Percentiles rank a stretch among this genome's conserved stretches.
phyloP scores from a whole-genome alignment of 2,888 invertebrate genomes.

The Sminthurinus aureus region DNA sequence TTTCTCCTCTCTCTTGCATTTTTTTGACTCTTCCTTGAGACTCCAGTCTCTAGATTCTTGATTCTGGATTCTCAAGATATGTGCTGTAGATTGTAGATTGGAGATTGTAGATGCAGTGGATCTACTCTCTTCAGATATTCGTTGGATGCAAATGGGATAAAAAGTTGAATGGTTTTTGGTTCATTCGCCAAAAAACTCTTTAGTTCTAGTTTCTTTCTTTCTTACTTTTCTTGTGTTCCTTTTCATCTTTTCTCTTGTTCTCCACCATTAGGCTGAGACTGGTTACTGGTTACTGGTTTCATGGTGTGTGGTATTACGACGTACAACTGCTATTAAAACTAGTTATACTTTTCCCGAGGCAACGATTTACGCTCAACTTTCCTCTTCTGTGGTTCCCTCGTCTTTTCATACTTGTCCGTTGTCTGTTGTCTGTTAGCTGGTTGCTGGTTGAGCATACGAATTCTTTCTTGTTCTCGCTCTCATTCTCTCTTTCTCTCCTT shows the following conservation, averaged over 20 bases:
- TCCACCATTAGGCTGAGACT: not conserved
- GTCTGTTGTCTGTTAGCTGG: too few species aligned
- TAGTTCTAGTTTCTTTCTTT: not conserved
- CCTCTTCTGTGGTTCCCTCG: not conserved
- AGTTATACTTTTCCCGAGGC: not conserved
- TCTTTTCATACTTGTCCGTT: too few species aligned
- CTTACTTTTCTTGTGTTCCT: not conserved
- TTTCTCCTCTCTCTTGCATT: not conserved
- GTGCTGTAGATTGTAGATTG: constrained; percentile 1
- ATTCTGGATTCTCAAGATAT: not conserved
- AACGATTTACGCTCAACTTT: not conserved
- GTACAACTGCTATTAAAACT: not conserved
- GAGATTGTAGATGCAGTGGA: constrained; percentile 8
- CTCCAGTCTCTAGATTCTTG: not conserved
- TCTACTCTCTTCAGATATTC: not conserved
- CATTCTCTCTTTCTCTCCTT: too few species aligned
- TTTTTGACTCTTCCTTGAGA: not conserved
- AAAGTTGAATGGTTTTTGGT: constrained; percentile 32
- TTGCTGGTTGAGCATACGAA: too few species aligned
- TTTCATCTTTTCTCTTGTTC: not conserved
- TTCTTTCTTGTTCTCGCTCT: too few species aligned
- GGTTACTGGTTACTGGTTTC: not conserved
- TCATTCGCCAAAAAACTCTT: constrained; percentile 24
- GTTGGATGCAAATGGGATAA: constrained; percentile 36
- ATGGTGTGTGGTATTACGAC: not conserved